phyloP scores from a whole-genome alignment of 2,797 vertebrate species.

The Aphelocoma californica region DNA sequence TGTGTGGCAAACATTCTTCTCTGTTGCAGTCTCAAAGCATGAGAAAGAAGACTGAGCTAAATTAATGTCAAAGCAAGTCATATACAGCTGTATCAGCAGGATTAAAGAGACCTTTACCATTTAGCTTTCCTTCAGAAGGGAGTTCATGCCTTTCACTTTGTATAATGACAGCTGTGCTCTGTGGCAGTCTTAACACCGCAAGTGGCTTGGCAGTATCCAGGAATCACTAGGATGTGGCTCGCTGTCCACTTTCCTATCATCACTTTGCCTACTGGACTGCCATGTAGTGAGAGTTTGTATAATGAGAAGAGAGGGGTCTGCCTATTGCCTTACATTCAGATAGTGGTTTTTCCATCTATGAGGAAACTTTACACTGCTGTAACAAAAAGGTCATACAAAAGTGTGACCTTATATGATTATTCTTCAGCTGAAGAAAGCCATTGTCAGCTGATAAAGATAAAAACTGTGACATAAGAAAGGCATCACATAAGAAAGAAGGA shows the following conservation, averaged over 20 bases:
- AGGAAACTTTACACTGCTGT: not conserved
- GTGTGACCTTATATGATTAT: not conserved
- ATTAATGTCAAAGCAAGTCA: slow-evolving; percentile 29
- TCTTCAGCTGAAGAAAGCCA: not conserved
- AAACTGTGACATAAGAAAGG: not conserved
- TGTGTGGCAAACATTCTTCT: slow-evolving; percentile 22
- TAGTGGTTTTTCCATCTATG: not conserved
- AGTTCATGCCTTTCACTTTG: not conserved
- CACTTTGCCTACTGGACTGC: not conserved
- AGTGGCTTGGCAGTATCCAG: not conserved
- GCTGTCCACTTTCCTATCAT: not conserved
- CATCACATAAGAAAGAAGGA: not conserved
- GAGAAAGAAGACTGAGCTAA: not conserved
- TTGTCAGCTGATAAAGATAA: not conserved
- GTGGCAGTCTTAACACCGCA: not conserved
- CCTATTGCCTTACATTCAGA: not conserved
- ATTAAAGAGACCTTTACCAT: not conserved
- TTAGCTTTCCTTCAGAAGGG: not conserved
- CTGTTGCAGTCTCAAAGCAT: not conserved
- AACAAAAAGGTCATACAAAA: not conserved
- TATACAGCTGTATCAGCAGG: not conserved
- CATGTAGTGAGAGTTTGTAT: not conserved
- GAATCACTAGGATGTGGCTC: not conserved
- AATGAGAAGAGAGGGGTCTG: not conserved
- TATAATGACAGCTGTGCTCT: not conserved